Conservation (phyloP, 2,888 invertebrate genomes). For the Entomobrya proxima region DNA sequence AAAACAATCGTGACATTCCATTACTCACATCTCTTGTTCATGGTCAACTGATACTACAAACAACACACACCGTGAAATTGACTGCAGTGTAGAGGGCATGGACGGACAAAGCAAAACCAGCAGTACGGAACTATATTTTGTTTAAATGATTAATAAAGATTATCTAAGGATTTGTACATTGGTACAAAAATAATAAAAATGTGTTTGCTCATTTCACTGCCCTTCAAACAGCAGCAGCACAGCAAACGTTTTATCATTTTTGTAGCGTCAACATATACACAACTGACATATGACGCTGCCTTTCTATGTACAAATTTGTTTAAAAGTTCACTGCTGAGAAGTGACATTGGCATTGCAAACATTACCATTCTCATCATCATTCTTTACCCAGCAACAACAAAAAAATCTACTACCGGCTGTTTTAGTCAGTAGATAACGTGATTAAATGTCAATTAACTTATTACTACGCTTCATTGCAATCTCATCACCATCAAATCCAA, state of each 20-base stretch:
- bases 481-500: not conserved
- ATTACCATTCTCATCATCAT: not conserved
- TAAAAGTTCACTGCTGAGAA: slow-evolving; percentile 24
- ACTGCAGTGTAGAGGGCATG: too few relatives aligned
- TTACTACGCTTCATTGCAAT: not conserved
- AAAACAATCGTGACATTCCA: slow-evolving; percentile 55
- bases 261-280: slow-evolving; percentile 5
- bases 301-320: not conserved
- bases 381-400: not conserved
- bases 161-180: slow-evolving; percentile 55
- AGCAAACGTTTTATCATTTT: too few relatives aligned
- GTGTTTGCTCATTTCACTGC: slow-evolving; percentile 45
- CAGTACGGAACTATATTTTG: slow-evolving; percentile 57
- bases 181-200: too few relatives aligned
- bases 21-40: slow-evolving; percentile 49
- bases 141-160: slow-evolving; percentile 54
- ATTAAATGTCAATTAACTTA: slow-evolving; percentile 6
- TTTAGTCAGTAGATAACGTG: not conserved
- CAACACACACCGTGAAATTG: slow-evolving; percentile 34
- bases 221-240: too few relatives aligned
- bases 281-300: not conserved
- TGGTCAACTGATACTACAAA: slow-evolving; percentile 56
- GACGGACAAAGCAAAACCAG: too few relatives aligned
- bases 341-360: slow-evolving; percentile 51
- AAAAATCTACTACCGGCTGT: not conserved